Percentiles rank a stretch among this genome's conserved stretches.
phyloP scores from a whole-genome alignment of 1,140 invertebrate genomes.

The Lucilia cuprina region DNA sequence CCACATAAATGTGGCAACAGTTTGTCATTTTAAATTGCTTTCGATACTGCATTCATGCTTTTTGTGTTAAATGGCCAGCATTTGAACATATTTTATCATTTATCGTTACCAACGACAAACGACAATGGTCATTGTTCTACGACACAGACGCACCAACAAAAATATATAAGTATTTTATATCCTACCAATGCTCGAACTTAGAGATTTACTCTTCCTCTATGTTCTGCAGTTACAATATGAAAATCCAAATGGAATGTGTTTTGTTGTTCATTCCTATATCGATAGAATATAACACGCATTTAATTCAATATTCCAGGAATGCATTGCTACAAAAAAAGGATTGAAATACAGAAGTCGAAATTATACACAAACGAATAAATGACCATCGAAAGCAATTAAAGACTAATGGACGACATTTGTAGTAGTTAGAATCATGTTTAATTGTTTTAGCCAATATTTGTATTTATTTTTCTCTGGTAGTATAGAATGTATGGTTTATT shows the following conservation, averaged over 20 bases:
- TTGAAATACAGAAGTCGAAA: background rate
- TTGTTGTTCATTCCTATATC: background rate
- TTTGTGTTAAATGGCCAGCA: slow-evolving; percentile 28
- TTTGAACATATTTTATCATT: slow-evolving; percentile 35
- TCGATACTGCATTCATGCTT: slow-evolving; percentile 19
- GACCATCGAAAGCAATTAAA: slow-evolving; percentile 1
- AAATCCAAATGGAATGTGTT: background rate
- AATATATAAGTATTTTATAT: background rate
- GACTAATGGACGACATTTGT: slow-evolving; percentile 4
- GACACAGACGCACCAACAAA: background rate
- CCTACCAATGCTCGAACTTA: background rate
- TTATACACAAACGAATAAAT: background rate
- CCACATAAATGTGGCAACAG: slow-evolving; percentile 32
- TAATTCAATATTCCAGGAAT: background rate
- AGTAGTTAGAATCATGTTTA: background rate
- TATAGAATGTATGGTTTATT: background rate
- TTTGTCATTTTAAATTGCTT: slow-evolving; percentile 31
- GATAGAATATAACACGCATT: slow-evolving; percentile 11
- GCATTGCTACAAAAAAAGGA: background rate
- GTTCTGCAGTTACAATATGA: background rate
- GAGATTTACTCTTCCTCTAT: background rate
- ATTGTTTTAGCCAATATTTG: background rate
- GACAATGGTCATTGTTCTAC: slow-evolving; percentile 5
- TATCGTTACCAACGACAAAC: background rate
- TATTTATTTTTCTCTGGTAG: background rate